Evolutionary conservation across 2,113 vertebrate genomes (phyloP).

Genomic region (Crotalus tigris): DNA sequence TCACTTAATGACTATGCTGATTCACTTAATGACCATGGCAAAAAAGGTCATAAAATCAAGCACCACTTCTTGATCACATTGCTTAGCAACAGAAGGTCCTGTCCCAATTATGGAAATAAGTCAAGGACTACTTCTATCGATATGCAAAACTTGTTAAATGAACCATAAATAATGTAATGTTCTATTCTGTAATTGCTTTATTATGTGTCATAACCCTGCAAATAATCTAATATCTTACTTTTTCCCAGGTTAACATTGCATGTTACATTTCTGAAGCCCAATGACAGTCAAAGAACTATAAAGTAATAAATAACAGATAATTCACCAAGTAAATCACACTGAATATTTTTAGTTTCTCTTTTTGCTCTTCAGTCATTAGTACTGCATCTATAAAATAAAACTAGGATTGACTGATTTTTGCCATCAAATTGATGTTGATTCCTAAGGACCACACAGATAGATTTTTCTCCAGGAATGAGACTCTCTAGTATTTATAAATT

Average conservation of each 20-base stretch:
- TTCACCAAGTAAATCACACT: not conserved
- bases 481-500: conserved; percentile 2
- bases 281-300: not conserved
- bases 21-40: not conserved
- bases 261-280: not conserved
- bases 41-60: not conserved
- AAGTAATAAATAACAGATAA: not conserved
- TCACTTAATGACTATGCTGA: not conserved
- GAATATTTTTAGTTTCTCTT: not conserved
- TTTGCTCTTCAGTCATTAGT: not conserved
- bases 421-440: not conserved
- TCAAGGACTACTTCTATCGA: not conserved
- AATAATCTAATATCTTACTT: not conserved
- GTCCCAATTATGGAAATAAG: not conserved
- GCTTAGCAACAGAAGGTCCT: not conserved
- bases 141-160: not conserved
- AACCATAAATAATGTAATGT: not conserved
- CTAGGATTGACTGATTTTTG: not conserved
- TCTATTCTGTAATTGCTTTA: not conserved
- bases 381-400: not conserved
- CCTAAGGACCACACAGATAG: not conserved
- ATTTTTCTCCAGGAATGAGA: not conserved
- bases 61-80: not conserved
- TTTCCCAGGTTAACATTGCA: not conserved
- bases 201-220: not conserved